Percentiles rank a stretch among this genome's conserved stretches.
phyloP scores from a whole-genome alignment of 2,113 vertebrate genomes.

The Pithys albifrons region DNA sequence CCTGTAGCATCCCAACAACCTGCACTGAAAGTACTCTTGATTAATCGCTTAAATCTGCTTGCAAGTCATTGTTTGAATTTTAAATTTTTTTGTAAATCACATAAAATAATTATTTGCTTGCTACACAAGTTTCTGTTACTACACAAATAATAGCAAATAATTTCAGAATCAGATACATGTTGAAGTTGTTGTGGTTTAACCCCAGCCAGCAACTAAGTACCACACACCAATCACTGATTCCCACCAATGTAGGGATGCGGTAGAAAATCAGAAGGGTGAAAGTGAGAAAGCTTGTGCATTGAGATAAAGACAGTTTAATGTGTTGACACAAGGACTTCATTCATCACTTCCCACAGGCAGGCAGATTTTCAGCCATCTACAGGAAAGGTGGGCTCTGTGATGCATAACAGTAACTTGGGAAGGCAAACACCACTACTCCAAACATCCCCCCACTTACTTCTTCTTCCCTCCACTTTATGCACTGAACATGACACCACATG shows the following conservation, averaged over 20 bases:
- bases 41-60: background rate
- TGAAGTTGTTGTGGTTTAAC: background rate
- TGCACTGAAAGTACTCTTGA: background rate
- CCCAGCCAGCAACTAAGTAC: background rate
- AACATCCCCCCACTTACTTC: background rate
- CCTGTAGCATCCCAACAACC: background rate
- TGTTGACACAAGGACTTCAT: background rate
- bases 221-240: accelerated
- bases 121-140: background rate
- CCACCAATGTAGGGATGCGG: background rate
- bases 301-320: background rate
- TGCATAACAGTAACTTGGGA: background rate
- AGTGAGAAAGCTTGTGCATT: background rate
- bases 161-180: background rate
- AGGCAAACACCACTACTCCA: background rate
- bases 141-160: background rate
- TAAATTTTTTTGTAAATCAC: background rate
- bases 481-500: background rate
- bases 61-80: background rate
- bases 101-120: background rate
- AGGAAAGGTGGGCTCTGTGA: background rate
- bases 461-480: background rate
- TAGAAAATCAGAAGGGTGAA: background rate
- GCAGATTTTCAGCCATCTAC: background rate
- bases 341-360: accelerated